Evolutionary conservation across 2,797 vertebrate species (phyloP).

Genomic region (Parotocinclus haroldoi): DNA sequence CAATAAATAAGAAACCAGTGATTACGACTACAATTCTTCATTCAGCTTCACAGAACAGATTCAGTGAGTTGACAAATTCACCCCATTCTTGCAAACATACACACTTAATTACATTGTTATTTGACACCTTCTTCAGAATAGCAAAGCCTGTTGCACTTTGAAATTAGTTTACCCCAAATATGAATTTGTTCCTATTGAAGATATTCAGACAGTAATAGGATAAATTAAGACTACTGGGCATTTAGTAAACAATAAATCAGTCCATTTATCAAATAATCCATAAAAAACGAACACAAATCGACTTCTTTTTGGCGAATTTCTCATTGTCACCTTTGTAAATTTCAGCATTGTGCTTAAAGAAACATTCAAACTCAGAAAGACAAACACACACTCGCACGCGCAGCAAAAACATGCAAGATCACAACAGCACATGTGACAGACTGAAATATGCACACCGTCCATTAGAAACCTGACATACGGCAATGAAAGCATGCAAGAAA

Average conservation of each 20-base stretch:
- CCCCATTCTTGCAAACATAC: constrained; percentile 18
- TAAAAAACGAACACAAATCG: constrained; percentile 43
- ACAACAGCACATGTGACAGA: constrained; percentile 37
- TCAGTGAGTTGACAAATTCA: constrained; percentile 31
- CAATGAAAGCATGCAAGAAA: constrained; percentile 42
- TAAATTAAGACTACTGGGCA: constrained; percentile 49
- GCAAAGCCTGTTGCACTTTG: constrained; percentile 28
- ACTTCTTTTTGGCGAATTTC: constrained; percentile 31
- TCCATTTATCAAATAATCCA: constrained; percentile 48
- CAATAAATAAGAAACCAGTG: constrained; percentile 46
- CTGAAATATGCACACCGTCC: constrained; percentile 29
- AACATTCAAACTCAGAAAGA: constrained; percentile 29
- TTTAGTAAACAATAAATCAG: constrained; percentile 39
- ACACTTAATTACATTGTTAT: constrained; percentile 33
- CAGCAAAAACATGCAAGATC: constrained; percentile 48
- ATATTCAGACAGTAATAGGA: constrained; percentile 33
- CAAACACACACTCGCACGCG: constrained; percentile 14
- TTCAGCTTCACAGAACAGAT: constrained; percentile 42
- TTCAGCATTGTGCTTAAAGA: constrained; percentile 31
- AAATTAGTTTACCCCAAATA: constrained; percentile 41
- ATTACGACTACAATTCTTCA: constrained; percentile 39
- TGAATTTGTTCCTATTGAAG: constrained; percentile 29
- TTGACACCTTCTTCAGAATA: constrained; percentile 24
- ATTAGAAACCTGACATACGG: constrained; percentile 37
- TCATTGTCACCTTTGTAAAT: constrained; percentile 41